phyloP scores from a whole-genome alignment of 1,140 invertebrate species.

The Bombus affinis region DNA sequence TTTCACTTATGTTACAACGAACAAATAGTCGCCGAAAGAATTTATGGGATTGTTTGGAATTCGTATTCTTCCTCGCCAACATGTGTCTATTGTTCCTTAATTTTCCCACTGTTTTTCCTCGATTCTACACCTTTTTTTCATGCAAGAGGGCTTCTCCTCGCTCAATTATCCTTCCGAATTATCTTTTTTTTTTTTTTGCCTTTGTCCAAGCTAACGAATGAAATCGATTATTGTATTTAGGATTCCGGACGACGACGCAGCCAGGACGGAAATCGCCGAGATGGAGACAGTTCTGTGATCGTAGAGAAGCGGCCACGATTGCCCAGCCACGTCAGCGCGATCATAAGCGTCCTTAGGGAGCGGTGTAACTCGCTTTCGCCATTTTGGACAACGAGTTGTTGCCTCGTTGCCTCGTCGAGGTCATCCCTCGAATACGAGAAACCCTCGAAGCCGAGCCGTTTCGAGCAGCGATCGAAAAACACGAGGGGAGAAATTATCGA shows the following conservation, averaged over 20 bases:
- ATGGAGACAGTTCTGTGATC: conserved; percentile 95
- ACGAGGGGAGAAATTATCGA: no score
- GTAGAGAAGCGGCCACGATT: conserved; percentile 59
- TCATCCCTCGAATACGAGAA: not conserved
- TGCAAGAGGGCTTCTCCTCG: no score
- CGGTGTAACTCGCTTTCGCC: conserved; percentile 27
- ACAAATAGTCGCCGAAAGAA: no score
- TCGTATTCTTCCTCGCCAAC: not conserved
- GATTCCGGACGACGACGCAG: conserved; percentile 78
- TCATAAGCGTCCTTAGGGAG: conserved; percentile 6
- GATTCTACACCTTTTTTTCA: no score
- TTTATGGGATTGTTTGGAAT: no score
- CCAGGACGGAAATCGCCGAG: conserved; percentile 90
- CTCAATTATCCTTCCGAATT: no score
- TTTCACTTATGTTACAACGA: no score
- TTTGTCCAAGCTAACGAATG: not conserved
- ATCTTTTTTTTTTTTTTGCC: not conserved
- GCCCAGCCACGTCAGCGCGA: conserved; percentile 36
- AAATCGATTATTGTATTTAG: conserved; percentile 50
- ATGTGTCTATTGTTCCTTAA: no score
- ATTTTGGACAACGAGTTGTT: conserved; percentile 51
- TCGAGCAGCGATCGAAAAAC: not conserved
- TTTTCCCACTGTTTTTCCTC: not conserved
- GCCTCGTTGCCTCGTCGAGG: conserved; percentile 33
- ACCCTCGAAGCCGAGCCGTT: conserved; percentile 1